Conservation (phyloP, 2,888 invertebrate genomes). For the Drosophila tripunctata region DNA sequence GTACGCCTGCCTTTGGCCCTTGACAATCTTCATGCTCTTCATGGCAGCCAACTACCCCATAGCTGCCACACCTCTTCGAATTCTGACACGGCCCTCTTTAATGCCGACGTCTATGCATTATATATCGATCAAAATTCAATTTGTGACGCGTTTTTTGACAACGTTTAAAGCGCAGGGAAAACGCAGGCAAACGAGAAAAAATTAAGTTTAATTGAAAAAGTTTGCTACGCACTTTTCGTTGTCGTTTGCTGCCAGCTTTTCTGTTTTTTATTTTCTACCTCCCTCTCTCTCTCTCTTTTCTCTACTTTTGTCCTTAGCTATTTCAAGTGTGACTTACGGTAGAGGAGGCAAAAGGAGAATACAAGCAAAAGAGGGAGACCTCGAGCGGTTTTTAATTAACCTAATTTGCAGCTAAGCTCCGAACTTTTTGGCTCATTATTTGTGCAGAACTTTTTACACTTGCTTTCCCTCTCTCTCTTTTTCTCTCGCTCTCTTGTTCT, state of each 20-base stretch:
- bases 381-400: conserved; percentile 79
- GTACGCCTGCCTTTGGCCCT: conserved; percentile 27
- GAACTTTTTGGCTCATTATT: conserved; percentile 52
- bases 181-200: conserved; percentile 28
- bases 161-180: conserved; percentile 40
- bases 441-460: conserved; percentile 37
- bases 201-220: conserved; percentile 79
- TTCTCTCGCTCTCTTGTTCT: not conserved
- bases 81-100: not conserved
- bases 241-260: conserved; percentile 46
- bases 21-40: conserved; percentile 10
- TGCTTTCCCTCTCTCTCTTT: not conserved
- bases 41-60: not conserved
- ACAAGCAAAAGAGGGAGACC: conserved; percentile 43
- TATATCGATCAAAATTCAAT: conserved; percentile 81
- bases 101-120: conserved; percentile 50
- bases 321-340: conserved; percentile 49
- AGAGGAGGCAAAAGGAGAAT: not conserved
- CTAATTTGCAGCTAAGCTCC: conserved; percentile 68
- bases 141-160: conserved; percentile 70
- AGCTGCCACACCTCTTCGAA: not conserved
- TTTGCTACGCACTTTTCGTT: conserved; percentile 63
- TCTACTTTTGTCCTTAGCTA: conserved; percentile 18
- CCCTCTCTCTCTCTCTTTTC: no score
- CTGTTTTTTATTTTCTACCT: conserved; percentile 10